Base-by-base conservation (phyloP, 2,113 vertebrate genomes). In the Zosterops japonicus region DNA sequence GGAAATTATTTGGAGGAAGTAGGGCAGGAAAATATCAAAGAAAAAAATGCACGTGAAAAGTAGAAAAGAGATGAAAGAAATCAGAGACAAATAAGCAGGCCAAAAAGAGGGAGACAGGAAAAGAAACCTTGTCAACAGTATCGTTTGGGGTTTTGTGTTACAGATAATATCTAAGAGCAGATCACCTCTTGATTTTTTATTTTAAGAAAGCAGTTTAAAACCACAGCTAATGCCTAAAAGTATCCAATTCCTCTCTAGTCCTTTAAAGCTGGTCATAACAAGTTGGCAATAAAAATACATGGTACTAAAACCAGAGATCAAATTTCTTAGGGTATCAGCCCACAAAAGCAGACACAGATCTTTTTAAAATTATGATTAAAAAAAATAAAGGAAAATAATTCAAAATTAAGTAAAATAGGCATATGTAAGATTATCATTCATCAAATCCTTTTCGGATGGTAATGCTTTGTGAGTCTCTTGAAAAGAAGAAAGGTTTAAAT, bases 11-110 rank as follows among this genome's bases (percentile, higher is more conserved):
- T 89, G 44, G 27, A 23, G 44, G 52, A 89, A 90, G 52, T 78
- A 56, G 94, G 47, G 35, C 33, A 92, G 49, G 18, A 89, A 93
- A 91, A 94, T 90, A 87, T 89, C 80, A 95, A 94, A 92, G 61
- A n/a, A 83, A 84, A 77, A 76, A 68, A 50, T 35, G 29, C 25
- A 67, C 44, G 44, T 57, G 60, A 83, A 60, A 90, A 90, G 28
- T 74, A 81, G 59, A 83, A 94, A 79, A 67, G 78, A 91, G 74
- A 79, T 89, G 44, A 91, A 95, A 85, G 65, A 93, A 91, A 33
- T 82, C 57, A 57, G 52, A 82, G n/a, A 75, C 52, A 91, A 92
- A 87, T 78, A 78, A 70, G 68, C 71, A 89, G 46, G 12, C 46
- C 4, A 27, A 78, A 69, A 87, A 64, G 33, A 56, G 14, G 6